These are phyloP conservation scores for Grammomys dolichurus DNA, from an alignment of 2,113 vertebrate species.

Conservation along the genomic window DNA sequence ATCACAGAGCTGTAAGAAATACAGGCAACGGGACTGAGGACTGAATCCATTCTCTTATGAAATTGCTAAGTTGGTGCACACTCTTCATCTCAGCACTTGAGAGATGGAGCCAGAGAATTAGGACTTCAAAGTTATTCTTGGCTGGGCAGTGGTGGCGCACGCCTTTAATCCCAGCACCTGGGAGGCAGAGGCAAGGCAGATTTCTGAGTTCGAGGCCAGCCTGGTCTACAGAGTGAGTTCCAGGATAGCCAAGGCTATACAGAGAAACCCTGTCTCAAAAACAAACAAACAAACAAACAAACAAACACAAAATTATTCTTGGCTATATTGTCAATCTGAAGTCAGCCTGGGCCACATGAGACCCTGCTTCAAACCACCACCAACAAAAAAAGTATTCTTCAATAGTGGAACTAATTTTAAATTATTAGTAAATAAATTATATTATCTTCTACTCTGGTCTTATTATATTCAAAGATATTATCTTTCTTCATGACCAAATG, in stretches of 20 bases:
- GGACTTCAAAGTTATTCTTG: background rate
- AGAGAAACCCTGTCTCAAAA: too few species aligned
- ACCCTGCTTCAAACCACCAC: background rate
- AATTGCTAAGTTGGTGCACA: background rate
- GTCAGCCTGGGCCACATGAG: background rate
- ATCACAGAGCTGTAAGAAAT: background rate
- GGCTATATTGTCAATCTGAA: background rate
- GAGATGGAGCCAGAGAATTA: background rate
- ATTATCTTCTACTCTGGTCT: slow-evolving; percentile 27
- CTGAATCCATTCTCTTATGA: background rate
- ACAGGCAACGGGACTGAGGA: background rate
- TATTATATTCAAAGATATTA: background rate
- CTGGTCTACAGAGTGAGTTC: too few species aligned
- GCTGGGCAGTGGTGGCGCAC: too few species aligned
- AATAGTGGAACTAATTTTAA: slow-evolving; percentile 48
- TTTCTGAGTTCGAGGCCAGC: too few species aligned
- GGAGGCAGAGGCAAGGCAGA: too few species aligned
- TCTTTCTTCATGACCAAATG: background rate
- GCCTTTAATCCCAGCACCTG: too few species aligned
- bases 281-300: too few species aligned
- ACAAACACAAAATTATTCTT: background rate
- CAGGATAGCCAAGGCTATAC: too few species aligned
- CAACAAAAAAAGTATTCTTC: slow-evolving; percentile 40
- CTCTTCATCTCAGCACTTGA: background rate
- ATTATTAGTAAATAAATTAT: background rate